phyloP scores from a whole-genome alignment of 1,140 invertebrate species.

The Lasaia peninsularis region DNA sequence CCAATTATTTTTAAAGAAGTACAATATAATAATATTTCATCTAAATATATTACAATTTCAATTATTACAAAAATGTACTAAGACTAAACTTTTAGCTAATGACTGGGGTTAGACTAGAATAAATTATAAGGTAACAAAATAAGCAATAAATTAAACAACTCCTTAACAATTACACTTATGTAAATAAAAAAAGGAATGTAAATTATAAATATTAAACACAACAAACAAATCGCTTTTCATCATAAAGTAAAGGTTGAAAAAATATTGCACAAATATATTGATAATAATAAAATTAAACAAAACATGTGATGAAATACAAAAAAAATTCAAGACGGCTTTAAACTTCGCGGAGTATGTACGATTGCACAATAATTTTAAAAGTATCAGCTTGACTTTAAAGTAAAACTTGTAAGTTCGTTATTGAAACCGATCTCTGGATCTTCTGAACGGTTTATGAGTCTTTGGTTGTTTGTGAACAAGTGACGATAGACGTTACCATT shows the following conservation, averaged over 20 bases:
- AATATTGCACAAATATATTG: slow-evolving; percentile 59
- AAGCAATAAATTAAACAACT: slow-evolving; percentile 62
- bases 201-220: slow-evolving; percentile 27
- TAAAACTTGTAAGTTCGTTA: too few relatives aligned
- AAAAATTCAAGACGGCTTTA: background rate
- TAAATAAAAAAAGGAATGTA: slow-evolving; percentile 60
- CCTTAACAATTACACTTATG: slow-evolving; percentile 42
- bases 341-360: background rate
- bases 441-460: too few relatives aligned
- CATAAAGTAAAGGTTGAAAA: slow-evolving; percentile 40
- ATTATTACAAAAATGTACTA: slow-evolving; percentile 32
- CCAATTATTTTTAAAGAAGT: background rate
- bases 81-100: slow-evolving; percentile 50
- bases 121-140: slow-evolving; percentile 44
- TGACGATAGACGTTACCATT: too few relatives aligned
- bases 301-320: background rate
- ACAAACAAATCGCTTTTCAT: slow-evolving; percentile 12
- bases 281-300: slow-evolving; percentile 13
- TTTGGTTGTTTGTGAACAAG: too few relatives aligned
- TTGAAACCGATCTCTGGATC: too few relatives aligned
- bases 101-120: slow-evolving; percentile 60
- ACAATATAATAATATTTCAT: slow-evolving; percentile 33
- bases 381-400: too few relatives aligned
- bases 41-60: slow-evolving; percentile 42
- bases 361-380: background rate